These are phyloP conservation scores for Aix galericulata DNA, from an alignment of 2,113 vertebrate species.

Conservation along the genomic window DNA sequence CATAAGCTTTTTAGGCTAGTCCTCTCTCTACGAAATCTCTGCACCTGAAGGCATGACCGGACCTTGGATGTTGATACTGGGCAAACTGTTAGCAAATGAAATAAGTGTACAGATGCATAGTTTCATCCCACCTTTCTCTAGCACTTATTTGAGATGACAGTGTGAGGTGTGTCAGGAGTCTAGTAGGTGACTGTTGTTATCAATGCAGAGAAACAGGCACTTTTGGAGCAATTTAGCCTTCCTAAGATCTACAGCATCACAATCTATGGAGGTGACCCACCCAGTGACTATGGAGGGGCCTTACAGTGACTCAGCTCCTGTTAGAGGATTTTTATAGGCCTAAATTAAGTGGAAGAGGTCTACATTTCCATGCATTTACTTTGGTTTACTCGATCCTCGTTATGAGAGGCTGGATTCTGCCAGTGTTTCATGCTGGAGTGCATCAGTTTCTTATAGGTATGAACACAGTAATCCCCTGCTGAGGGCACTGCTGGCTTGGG, in stretches of 20 bases:
- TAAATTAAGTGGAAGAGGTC: not conserved
- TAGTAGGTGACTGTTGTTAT: not conserved
- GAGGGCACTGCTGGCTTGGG: not conserved
- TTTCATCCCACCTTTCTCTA: not conserved
- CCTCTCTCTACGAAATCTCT: not conserved
- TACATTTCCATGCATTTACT: not conserved
- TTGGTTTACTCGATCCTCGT: not conserved
- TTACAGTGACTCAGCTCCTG: not conserved
- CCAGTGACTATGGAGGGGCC: not conserved
- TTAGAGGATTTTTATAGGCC: not conserved
- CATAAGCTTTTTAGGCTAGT: not conserved
- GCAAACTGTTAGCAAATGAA: not conserved
- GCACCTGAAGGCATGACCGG: not conserved
- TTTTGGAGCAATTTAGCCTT: not conserved
- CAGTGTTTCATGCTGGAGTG: not conserved
- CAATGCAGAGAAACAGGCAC: not conserved
- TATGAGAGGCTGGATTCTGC: not conserved
- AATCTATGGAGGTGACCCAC: not conserved
- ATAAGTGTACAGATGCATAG: not conserved
- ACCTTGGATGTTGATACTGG: not conserved
- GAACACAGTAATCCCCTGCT: not conserved
- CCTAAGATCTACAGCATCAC: fast-evolving
- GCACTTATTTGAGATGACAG: not conserved
- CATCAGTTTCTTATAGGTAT: not conserved
- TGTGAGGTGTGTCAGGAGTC: not conserved